Evolutionary conservation across 64 coral and sea anemone species (phyloP).

Genomic region (Montipora foliosa): DNA sequence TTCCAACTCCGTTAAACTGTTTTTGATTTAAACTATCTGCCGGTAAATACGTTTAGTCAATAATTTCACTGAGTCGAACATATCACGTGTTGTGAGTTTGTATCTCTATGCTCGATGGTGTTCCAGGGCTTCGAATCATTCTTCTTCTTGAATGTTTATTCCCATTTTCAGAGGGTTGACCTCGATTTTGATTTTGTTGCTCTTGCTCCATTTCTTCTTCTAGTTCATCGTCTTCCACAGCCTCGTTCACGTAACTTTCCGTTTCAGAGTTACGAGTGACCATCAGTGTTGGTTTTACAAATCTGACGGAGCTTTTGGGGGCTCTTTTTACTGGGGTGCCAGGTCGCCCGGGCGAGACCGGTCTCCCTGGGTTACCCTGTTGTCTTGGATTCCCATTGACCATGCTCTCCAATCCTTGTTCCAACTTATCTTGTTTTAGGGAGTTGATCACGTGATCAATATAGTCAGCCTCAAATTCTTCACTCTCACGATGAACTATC

Average conservation of each 20-base stretch:
- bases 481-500: slow-evolving; percentile 38
- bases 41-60: too few species aligned
- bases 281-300: slow-evolving; percentile 89
- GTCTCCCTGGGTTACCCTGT: neutral
- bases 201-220: slow-evolving; percentile 18
- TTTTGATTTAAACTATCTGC: too few species aligned
- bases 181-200: neutral
- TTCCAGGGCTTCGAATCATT: neutral
- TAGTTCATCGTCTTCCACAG: slow-evolving; percentile 47
- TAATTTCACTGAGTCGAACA: neutral
- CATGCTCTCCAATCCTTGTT: slow-evolving; percentile 5
- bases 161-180: neutral
- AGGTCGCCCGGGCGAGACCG: slow-evolving; percentile 27
- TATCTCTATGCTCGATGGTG: neutral
- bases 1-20: too few species aligned
- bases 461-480: slow-evolving; percentile 76
- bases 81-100: neutral
- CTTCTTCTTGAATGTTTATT: neutral
- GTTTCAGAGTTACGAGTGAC: slow-evolving; percentile 72
- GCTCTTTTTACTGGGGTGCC: slow-evolving; percentile 83
- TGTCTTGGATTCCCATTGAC: slow-evolving; percentile 34
- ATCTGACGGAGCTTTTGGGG: slow-evolving; percentile 70
- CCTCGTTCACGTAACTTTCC: slow-evolving; percentile 55
- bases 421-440: slow-evolving; percentile 40
- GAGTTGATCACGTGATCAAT: slow-evolving; percentile 71